Evolutionary conservation across 2,888 invertebrate species (phyloP).

Genomic region (Drosophila nigricruria): DNA sequence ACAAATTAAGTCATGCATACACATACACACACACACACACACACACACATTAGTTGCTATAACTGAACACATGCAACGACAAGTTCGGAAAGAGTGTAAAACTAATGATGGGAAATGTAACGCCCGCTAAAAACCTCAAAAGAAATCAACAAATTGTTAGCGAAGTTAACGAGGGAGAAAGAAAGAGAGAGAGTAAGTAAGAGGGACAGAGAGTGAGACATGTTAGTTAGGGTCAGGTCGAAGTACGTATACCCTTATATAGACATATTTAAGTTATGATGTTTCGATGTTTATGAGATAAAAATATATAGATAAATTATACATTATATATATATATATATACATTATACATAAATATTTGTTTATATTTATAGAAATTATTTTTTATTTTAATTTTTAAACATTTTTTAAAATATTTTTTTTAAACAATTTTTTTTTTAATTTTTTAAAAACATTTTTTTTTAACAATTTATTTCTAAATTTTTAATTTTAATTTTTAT

Average conservation of each 20-base stretch:
- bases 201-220: not conserved
- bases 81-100: not conserved
- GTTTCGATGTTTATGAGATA: not conserved
- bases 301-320: not conserved
- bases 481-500: too few relatives aligned
- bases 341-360: too few relatives aligned
- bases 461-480: too few relatives aligned
- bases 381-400: not conserved
- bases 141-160: slow-evolving; percentile 1
- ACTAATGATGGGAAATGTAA: slow-evolving; percentile 3
- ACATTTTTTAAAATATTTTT: too few relatives aligned
- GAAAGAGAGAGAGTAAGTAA: not conserved
- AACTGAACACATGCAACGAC: slow-evolving; percentile 1
- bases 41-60: not conserved
- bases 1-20: slow-evolving; percentile 10
- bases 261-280: not conserved
- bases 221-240: not conserved
- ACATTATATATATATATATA: too few relatives aligned
- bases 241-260: not conserved
- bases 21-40: not conserved
- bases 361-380: not conserved
- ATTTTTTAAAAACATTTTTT: too few relatives aligned
- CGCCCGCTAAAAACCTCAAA: not conserved
- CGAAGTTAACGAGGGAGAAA: not conserved
- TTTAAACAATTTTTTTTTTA: too few relatives aligned